phyloP scores from a whole-genome alignment of 2,113 vertebrate genomes.

The Erythrolamprus reginae region DNA sequence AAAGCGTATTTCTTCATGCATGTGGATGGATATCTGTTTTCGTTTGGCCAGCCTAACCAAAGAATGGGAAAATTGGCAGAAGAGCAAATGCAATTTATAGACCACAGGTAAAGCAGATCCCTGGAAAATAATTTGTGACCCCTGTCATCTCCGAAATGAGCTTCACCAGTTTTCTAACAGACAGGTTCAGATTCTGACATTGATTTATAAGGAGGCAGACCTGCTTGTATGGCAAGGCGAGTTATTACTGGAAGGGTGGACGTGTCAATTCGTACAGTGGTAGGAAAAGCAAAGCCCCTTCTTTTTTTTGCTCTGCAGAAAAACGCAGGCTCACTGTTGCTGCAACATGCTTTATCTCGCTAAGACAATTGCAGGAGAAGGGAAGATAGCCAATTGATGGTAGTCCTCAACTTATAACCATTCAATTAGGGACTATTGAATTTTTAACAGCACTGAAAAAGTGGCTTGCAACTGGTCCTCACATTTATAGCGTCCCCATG shows the following conservation, averaged over 20 bases:
- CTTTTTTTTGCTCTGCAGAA: background rate
- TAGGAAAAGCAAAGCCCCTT: background rate
- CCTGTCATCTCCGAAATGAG: background rate
- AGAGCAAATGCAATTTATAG: background rate
- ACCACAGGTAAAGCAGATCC: background rate
- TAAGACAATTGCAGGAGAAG: background rate
- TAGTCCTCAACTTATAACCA: background rate
- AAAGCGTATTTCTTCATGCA: background rate
- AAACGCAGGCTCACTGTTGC: background rate
- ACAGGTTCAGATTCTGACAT: background rate
- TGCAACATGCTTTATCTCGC: background rate
- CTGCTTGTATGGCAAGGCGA: background rate
- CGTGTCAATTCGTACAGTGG: background rate
- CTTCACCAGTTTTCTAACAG: background rate
- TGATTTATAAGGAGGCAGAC: conserved; percentile 1
- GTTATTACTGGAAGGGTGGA: background rate
- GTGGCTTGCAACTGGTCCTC: background rate
- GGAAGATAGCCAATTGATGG: background rate
- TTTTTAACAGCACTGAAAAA: background rate
- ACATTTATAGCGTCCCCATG: background rate
- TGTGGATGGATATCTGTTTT: background rate
- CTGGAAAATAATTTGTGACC: background rate
- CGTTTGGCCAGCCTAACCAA: background rate
- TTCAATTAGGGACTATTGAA: background rate
- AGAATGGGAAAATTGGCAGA: background rate